Evolutionary conservation across 2,113 vertebrate genomes (phyloP), one percentile per base, ranked within the genome.

Genomic region (Sander lucioperca): DNA sequence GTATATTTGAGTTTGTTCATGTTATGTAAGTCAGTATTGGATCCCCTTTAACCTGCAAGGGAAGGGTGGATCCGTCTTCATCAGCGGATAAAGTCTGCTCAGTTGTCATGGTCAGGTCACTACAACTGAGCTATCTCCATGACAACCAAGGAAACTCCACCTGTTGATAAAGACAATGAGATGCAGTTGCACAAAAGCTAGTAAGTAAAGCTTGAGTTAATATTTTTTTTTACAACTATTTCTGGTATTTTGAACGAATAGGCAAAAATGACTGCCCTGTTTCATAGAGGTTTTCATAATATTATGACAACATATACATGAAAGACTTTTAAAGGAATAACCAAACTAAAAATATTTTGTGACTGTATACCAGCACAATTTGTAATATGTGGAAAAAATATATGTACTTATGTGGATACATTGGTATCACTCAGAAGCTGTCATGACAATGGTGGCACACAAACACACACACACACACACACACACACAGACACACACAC

Each of bases 371-470:
- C 33, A 33, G 45, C 33, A 58, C 4, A 36, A 27, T 48, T 50
- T 47, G 6, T 21, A 33, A 14, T 14, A 58, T 43, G 4, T 50
- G 27, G n/a, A 58, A 15, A 58, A 27, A 16, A 5, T 7, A 8
- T 3, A 43, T 10, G 65, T 27, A 63, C 18, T 1, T 18, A 39
- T 74, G 25, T 67, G 43, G 39, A 67, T 43, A 68, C 15, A 64
- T 5, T 47, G 13, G 50, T 61, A 50, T 67, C 56, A 30, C 19
- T 23, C 57, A 43, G 25, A 33, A 18, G 50, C 36, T 58, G 53
- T 65, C 54, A 11, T 53, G 64, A 67, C 75, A 78, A 74, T 25
- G 53, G 73, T 68, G 79, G 80, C 4, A 5, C 30, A 33, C 36
- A 36, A 4, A 36, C 36, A 7, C 36, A 36, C 36, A 36, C 36